Evolutionary conservation across 2,113 vertebrate species (phyloP), one percentile per base, ranked within the genome.

Genomic region (Poeciliopsis turrubarensis): DNA sequence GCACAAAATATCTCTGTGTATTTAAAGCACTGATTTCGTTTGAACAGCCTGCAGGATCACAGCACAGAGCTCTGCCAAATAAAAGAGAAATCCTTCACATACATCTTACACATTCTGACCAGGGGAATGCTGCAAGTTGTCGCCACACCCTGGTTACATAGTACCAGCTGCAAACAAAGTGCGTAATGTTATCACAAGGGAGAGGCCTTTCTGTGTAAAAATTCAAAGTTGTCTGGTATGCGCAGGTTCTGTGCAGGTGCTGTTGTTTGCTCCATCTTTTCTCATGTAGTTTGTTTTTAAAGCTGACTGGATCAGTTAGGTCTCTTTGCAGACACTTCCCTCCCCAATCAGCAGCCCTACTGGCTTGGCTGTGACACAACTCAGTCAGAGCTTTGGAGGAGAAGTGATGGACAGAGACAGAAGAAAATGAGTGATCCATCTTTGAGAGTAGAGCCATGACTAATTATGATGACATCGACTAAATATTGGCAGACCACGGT

Each of bases 381-480:
- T 82, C 82, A 73, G 29, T 79, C 34, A 44, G 44, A 47, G 5
- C 44, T 19, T 19, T 75, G 67, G 71, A 80, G 19, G 63, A 11
- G 47, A 27, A 12, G 1, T 77, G 77, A 84, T 26, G 14, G 79
- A 63, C 60, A 30, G 82, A 67, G 44, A 65, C 13, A 31, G 13
- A 41, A 65, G 30, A 6, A 60, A 78, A 60, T 27, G 61, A 83
- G 25, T 5, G 61, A 84, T 85, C 60, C 72, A 69, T 60, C 30
- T 83, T 47, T 78, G 47, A 37, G 63, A 73, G 72, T 74, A 80
- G 83, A 0, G 10, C 57, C 39, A 66, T 60, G 68, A 70, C 60
- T 60, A 70, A 81, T 84, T 76, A 84, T 13, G 54, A 39, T 61
- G 79, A 75, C 81, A 74, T 65, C 76, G 69, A 72, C 64, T 67